Percentiles rank a stretch among this genome's conserved stretches.
Evolutionary conservation across 1,140 invertebrate species (phyloP).

Genomic region (Heliconius hewitsoni): DNA sequence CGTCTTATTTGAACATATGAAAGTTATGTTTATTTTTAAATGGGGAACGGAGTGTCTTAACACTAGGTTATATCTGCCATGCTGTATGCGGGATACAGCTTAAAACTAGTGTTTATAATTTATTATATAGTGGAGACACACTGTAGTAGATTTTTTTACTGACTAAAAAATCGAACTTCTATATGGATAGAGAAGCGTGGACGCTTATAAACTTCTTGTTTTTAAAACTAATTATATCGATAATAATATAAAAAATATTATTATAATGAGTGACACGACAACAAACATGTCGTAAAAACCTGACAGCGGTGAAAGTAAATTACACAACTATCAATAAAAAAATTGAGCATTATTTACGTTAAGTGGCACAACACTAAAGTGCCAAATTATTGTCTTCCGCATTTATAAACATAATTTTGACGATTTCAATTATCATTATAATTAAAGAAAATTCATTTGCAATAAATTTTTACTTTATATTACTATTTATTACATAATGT

Average conservation of each 20-base stretch:
- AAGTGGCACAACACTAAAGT: not conserved
- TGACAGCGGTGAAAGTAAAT: conserved; percentile 2
- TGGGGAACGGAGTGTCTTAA: no score
- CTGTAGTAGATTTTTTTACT: no score
- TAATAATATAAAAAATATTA: not conserved
- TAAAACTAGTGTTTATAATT: no score
- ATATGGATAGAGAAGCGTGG: no score
- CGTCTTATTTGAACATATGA: no score
- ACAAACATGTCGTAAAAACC: not conserved
- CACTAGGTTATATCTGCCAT: no score
- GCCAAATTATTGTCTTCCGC: conserved; percentile 3
- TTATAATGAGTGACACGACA: not conserved
- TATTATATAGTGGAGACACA: no score
- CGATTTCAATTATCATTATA: no score
- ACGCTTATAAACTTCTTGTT: no score
- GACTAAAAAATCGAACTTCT: no score
- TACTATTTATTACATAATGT: not conserved
- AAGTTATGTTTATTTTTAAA: no score
- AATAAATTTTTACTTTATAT: not conserved
- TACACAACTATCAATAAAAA: conserved; percentile 1
- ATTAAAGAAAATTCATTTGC: not conserved
- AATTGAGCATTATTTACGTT: not conserved
- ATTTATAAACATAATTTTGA: not conserved
- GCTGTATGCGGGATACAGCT: no score
- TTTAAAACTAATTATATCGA: not conserved